Base-by-base conservation (phyloP, 2,888 invertebrate genomes). In the Crossocerus cetratus region DNA sequence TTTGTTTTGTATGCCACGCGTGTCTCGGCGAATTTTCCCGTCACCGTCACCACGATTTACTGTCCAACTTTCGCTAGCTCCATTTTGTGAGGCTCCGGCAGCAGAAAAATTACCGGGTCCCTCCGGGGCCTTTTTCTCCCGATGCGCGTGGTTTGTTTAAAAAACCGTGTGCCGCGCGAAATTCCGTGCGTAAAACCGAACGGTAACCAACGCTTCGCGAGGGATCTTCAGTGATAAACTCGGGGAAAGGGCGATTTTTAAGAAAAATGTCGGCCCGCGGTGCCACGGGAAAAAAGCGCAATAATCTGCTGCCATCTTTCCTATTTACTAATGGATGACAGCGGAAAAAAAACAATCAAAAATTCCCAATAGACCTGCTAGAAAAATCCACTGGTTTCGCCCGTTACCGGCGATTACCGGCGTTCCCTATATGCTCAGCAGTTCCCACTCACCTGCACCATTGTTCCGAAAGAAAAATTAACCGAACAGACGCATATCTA, bases 221-320 rank as follows among this genome's bases (percentile, higher is more conserved):
- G 32, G 21, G 68, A 16, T 22, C 69, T 60, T 65, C 67, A 54
- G 16, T 23, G 54, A 65, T 74, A 70, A 78, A 76, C 74, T 70
- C 49, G 54, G 32, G 56, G 42, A 65, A 78, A 74, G 60, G 65
- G 59, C 72, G 78, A 69, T 69, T 81, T 78, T 75, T 74, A 64
- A 87, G 86, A 88, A 87, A 89, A 88, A 89, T 89, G 88, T 89
- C 87, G 84, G 86, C 82, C 82, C 80, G 81, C 86, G 81, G 83
- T 84, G 81, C 81, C 76, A 76, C 84, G 84, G 85, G 88, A 89
- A 89, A 88, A 89, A 88, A 89, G 88, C 87, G 87, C 87, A 89
- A 89, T 88, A 90, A 89, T 90, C 90, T 88, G 89, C 89, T 90
- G 90, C 90, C 90, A 90, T 90, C 89, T 89, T 90, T 89, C 86